Evolutionary conservation across 2,888 invertebrate genomes (phyloP).

Genomic region (Tenthredo livida): DNA sequence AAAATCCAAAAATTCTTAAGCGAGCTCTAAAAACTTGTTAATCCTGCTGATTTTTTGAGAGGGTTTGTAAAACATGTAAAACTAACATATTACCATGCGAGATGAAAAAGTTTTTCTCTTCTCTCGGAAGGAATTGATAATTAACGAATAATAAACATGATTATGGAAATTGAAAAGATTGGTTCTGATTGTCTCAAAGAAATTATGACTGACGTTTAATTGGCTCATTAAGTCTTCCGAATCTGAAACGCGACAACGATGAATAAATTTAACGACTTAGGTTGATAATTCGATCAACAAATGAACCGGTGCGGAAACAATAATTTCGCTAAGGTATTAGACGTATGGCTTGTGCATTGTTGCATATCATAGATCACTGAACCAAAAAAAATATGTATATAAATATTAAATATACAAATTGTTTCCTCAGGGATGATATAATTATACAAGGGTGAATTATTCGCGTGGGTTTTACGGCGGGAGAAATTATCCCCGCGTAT

Average conservation of each 20-base stretch:
- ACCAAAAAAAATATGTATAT: not conserved
- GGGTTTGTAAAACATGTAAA: no score
- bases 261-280: not conserved
- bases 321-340: not conserved
- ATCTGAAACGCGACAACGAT: constrained; percentile 10
- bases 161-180: not conserved
- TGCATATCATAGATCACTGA: not conserved
- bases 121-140: not conserved
- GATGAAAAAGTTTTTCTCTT: no score
- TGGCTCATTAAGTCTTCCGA: not conserved
- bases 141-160: not conserved
- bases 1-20: no score
- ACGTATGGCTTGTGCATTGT: not conserved
- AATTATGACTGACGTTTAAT: constrained; percentile 35
- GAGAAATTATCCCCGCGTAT: not conserved
- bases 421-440: not conserved
- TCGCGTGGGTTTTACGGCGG: not conserved
- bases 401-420: not conserved
- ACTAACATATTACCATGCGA: no score
- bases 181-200: not conserved
- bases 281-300: constrained; percentile 6
- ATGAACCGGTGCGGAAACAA: not conserved
- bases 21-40: no score
- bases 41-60: no score
- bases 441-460: not conserved